A percentile compares a stretch with the other conserved stretches of the same genome.
Evolutionary conservation across 2,888 invertebrate species (phyloP).

Genomic region (Fragum sueziense): DNA sequence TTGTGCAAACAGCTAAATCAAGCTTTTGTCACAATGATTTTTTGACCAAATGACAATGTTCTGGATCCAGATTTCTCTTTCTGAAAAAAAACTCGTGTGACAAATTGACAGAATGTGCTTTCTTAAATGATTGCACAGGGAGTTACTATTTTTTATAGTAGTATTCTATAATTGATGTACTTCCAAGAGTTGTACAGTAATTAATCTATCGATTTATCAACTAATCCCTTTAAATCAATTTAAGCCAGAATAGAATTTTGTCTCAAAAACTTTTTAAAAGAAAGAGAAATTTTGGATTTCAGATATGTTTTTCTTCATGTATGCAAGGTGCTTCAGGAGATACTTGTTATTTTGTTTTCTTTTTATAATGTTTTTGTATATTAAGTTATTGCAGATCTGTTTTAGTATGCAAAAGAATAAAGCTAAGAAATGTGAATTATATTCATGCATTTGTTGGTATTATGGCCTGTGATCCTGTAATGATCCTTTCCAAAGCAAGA

Average conservation of each 20-base stretch:
- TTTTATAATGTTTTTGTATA: slow-evolving; percentile 22
- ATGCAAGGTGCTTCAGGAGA: slow-evolving; percentile 34
- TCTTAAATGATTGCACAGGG: too few species aligned
- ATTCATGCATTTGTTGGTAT: too few species aligned
- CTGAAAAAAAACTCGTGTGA: not conserved
- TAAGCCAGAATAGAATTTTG: too few species aligned
- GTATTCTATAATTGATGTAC: too few species aligned
- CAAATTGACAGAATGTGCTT: too few species aligned
- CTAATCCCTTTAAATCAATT: too few species aligned
- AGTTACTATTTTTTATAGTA: too few species aligned
- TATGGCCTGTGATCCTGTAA: too few species aligned
- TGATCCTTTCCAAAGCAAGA: too few species aligned
- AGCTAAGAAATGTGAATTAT: not conserved
- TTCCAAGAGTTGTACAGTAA: too few species aligned
- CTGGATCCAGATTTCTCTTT: not conserved
- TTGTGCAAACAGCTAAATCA: not conserved
- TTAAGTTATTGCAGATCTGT: slow-evolving; percentile 28
- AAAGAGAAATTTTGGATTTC: not conserved
- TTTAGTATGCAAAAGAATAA: slow-evolving; percentile 26
- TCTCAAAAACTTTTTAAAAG: too few species aligned
- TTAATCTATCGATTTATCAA: too few species aligned
- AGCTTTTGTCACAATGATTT: not conserved
- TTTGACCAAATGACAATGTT: not conserved
- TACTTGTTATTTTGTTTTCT: slow-evolving; percentile 14
- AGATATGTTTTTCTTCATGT: slow-evolving; percentile 9